phyloP scores from a whole-genome alignment of 2,113 vertebrate genomes.

The Dasyprocta punctata region DNA sequence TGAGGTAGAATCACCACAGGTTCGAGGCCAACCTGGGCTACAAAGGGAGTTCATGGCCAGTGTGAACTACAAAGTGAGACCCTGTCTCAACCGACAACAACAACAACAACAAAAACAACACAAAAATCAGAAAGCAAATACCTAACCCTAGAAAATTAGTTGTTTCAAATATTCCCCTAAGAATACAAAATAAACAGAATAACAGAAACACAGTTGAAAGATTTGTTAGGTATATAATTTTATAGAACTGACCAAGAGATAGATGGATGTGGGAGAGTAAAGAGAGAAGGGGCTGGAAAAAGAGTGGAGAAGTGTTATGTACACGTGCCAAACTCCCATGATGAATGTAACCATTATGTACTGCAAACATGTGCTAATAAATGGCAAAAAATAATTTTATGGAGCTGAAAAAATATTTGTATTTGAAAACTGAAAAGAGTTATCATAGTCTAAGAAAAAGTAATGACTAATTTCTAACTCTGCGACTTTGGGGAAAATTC shows the following conservation, averaged over 20 bases:
- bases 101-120: too few relatives aligned
- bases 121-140: constrained; percentile 3
- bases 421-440: not conserved
- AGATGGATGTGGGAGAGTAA: too few relatives aligned
- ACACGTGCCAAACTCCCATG: not conserved
- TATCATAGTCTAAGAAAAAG: not conserved
- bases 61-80: too few relatives aligned
- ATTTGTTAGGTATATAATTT: not conserved
- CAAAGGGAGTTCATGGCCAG: too few relatives aligned
- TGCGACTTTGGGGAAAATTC: not conserved
- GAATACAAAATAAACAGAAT: not conserved
- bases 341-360: not conserved
- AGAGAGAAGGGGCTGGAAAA: not conserved
- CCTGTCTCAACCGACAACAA: too few relatives aligned
- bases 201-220: not conserved
- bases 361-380: not conserved
- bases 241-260: not conserved
- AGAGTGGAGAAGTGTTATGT: not conserved
- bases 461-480: not conserved
- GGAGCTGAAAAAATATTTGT: not conserved
- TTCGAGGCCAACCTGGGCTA: too few relatives aligned
- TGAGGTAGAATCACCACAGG: not conserved
- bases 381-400: not conserved
- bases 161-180: not conserved
- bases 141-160: not conserved